phyloP scores from a whole-genome alignment of 1,140 invertebrate genomes.

The Philaenus spumarius region DNA sequence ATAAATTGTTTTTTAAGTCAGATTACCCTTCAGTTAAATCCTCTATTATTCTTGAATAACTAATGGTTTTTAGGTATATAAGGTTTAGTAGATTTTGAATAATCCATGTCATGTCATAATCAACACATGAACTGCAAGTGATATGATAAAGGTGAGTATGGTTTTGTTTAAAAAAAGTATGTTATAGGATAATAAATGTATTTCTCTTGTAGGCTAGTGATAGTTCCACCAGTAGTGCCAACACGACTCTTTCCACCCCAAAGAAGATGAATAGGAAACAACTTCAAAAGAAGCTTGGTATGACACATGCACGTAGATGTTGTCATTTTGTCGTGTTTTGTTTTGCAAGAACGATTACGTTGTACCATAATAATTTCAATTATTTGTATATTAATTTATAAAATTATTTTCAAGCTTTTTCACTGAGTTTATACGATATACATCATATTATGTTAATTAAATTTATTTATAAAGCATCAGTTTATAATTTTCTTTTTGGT shows the following conservation, averaged over 20 bases:
- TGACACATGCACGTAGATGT: background rate
- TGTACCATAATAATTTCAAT: background rate
- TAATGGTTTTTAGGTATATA: too few species aligned
- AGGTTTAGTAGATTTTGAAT: too few species aligned
- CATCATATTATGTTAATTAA: conserved; percentile 20
- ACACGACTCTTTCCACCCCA: conserved; percentile 36
- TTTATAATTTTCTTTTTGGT: background rate
- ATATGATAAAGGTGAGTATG: too few species aligned
- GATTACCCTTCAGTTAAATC: too few species aligned
- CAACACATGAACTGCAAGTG: too few species aligned
- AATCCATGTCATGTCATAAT: too few species aligned
- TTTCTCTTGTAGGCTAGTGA: conserved; percentile 40
- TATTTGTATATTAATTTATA: background rate
- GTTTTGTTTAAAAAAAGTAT: background rate
- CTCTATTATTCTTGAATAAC: too few species aligned
- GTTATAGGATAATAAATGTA: conserved; percentile 17
- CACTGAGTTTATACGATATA: conserved; percentile 23
- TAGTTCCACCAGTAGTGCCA: conserved; percentile 42
- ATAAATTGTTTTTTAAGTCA: too few species aligned
- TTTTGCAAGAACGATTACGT: conserved; percentile 6
- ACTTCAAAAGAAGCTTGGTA: conserved; percentile 46
- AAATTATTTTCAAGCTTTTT: conserved; percentile 8
- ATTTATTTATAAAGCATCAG: background rate
- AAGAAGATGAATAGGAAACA: conserved; percentile 38
- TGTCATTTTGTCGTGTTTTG: conserved; percentile 26